Base-by-base conservation (phyloP, 2,797 vertebrate species). In the Hyperoplus lanceolatus region DNA sequence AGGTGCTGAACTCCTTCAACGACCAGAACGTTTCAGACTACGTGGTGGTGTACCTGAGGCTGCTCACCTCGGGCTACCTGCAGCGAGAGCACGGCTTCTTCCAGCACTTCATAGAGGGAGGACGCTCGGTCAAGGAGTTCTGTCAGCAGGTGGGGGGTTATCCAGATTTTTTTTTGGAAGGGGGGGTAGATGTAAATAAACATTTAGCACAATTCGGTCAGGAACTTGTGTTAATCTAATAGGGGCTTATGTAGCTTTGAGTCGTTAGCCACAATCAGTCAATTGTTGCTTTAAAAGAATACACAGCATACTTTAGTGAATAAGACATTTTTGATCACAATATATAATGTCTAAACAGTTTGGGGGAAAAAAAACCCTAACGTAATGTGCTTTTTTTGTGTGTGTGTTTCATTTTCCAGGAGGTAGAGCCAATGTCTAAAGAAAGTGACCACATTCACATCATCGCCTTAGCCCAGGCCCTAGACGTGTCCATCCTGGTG, bases 381-480 rank as follows among this genome's bases (percentile, higher is more conserved):
- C 4, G 0, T 46, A 5, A 38, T 60, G 8, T 56, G 8, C 8
- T 42, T 65, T 8, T 59, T 39, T 43, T 66, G 29, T 29, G 29
- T 29, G 2, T 29, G 29, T 45, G 8, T 51, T 45, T 36, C 12
- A 11, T 2, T 49, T 46, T 15, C 9, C 90, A 99, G 97, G 97
- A 98, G 81, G 97, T 98, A 59, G 97, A 98, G 79, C 97, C 97
- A 57, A 98, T 98, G 97, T 97, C 97, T 75, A 97, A 98, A 94
- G 97, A 98, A 92, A 98, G 97, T 2, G 97, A 98, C 92, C 97
- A 99, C 92, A 98, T 99, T 94, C 98, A 99, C 96, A 97, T 99
- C 95, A 98, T 99, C 81, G 97, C 97, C 8, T 94, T 99, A 85
- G 97, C 98, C 29, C 96, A 98, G 94, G 97, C 97, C 49, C 93